A percentile compares a stretch with the other conserved stretches of the same genome.
Evolutionary conservation across 2,797 vertebrate genomes (phyloP).

Genomic region (Cirrhinus mrigala): DNA sequence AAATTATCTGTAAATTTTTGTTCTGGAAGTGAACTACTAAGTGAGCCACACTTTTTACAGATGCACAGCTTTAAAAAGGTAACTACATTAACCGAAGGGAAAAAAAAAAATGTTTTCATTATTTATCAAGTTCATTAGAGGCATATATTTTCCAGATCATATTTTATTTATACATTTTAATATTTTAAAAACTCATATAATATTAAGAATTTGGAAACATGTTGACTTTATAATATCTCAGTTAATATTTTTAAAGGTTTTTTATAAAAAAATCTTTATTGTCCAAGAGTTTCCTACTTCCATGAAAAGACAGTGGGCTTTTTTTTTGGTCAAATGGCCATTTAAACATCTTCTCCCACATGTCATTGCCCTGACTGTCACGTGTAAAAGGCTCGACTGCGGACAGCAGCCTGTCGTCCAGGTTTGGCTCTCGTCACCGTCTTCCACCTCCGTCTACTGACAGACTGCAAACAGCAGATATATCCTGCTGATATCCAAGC

Average conservation of each 20-base stretch:
- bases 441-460: slow-evolving; percentile 57
- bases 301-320: neutral
- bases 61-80: neutral
- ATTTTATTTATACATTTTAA: neutral
- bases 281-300: slow-evolving; percentile 3
- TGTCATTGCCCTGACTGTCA: slow-evolving; percentile 50
- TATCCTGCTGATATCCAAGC: slow-evolving; percentile 60
- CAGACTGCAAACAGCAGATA: slow-evolving; percentile 60
- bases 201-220: neutral
- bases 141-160: neutral
- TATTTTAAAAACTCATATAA: neutral
- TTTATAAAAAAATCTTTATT: too few relatives aligned
- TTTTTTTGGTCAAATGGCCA: slow-evolving; percentile 36
- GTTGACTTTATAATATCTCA: neutral
- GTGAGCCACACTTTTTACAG: neutral
- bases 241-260: neutral
- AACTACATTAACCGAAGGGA: neutral
- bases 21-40: neutral
- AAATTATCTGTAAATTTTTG: too few relatives aligned
- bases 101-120: neutral
- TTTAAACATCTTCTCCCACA: slow-evolving; percentile 37
- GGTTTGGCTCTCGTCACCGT: slow-evolving; percentile 49
- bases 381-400: slow-evolving; percentile 52
- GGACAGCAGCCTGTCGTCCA: slow-evolving; percentile 50
- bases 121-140: neutral